Evolutionary conservation across 2,113 vertebrate species (phyloP).

Genomic region (Rhinopomastus cyanomelas): DNA sequence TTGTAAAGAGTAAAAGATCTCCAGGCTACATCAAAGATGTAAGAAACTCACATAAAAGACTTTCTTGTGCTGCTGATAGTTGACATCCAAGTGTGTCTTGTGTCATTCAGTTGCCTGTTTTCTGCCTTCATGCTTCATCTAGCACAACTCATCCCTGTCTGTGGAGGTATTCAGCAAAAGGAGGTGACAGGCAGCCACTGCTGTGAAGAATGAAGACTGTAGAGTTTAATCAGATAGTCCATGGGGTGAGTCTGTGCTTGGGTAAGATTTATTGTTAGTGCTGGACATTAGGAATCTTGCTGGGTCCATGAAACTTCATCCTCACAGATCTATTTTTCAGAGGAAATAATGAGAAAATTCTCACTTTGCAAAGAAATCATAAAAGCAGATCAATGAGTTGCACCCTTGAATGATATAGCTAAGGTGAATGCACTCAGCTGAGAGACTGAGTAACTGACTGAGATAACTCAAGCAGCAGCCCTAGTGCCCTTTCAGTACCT

Average conservation of each 20-base stretch:
- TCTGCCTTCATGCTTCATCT: slow-evolving; percentile 65
- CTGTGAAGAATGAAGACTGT: slow-evolving; percentile 41
- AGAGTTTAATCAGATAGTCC: slow-evolving; percentile 57
- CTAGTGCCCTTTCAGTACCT: neutral
- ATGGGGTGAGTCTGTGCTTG: neutral
- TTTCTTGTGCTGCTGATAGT: slow-evolving; percentile 35
- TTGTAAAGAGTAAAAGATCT: slow-evolving; percentile 8
- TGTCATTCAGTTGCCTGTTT: slow-evolving; percentile 57
- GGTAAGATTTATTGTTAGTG: slow-evolving; percentile 21
- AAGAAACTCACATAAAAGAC: slow-evolving; percentile 36
- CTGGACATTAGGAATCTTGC: slow-evolving; percentile 26
- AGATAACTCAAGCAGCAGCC: slow-evolving; percentile 32
- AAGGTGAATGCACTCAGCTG: slow-evolving; percentile 1
- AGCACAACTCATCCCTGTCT: slow-evolving; percentile 57
- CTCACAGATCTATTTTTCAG: slow-evolving; percentile 1
- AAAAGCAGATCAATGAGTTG: slow-evolving; percentile 49
- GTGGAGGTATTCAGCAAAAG: slow-evolving; percentile 32
- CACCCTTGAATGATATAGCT: slow-evolving; percentile 16
- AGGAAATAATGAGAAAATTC: slow-evolving; percentile 46
- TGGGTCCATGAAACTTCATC: slow-evolving; percentile 26
- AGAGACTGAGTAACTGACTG: slow-evolving; percentile 18
- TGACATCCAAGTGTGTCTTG: slow-evolving; percentile 49
- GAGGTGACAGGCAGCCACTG: slow-evolving; percentile 37
- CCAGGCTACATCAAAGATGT: slow-evolving; percentile 19
- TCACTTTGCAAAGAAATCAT: slow-evolving; percentile 52